Conservation (phyloP, 2,888 invertebrate genomes). For the Atethmia centrago region DNA sequence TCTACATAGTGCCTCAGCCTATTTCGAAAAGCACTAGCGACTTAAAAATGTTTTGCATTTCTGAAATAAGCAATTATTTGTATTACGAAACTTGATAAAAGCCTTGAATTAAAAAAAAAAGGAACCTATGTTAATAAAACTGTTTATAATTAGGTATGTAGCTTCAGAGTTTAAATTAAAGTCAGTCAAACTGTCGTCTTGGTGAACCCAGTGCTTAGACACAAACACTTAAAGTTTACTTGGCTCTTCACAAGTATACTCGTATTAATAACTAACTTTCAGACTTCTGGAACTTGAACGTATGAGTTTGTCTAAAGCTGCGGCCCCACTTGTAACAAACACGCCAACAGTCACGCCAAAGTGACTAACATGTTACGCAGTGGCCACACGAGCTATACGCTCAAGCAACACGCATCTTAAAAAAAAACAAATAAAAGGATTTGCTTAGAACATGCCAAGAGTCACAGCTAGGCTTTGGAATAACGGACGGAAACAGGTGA, state of each 20-base stretch:
- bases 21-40: background rate
- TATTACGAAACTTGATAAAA: background rate
- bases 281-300: slow-evolving; percentile 30
- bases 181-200: slow-evolving; percentile 13
- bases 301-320: slow-evolving; percentile 16
- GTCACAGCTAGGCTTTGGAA: no score
- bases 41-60: background rate
- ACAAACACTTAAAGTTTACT: slow-evolving; percentile 35
- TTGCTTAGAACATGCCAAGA: no score
- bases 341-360: background rate
- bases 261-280: slow-evolving; percentile 42
- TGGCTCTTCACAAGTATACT: slow-evolving; percentile 20
- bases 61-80: background rate
- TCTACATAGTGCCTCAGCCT: no score
- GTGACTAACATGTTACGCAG: background rate
- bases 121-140: background rate
- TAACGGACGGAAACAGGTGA: no score
- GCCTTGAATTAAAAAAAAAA: background rate
- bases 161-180: slow-evolving; percentile 25
- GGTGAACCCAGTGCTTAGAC: background rate
- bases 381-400: no score
- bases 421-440: no score
- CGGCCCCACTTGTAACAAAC: background rate
- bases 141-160: background rate
- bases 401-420: no score